Percentiles rank a stretch among this genome's conserved stretches.
These are phyloP conservation scores for Petromus typicus DNA, from an alignment of 2,113 vertebrate genomes.

Conservation along the genomic window DNA sequence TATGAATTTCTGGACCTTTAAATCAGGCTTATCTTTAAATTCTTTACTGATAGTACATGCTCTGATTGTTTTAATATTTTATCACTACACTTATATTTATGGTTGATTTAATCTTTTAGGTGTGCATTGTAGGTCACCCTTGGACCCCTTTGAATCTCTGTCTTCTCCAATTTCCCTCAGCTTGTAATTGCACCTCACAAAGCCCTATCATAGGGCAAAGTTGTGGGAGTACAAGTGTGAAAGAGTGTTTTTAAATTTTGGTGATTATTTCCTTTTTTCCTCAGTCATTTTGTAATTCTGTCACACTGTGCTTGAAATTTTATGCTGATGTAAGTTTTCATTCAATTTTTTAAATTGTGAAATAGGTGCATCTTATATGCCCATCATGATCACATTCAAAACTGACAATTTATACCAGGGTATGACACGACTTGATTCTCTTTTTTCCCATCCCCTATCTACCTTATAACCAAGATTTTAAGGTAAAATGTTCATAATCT, in stretches of 20 bases:
- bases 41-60: neutral
- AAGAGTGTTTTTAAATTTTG: neutral
- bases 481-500: slow-evolving; percentile 11
- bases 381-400: too few species aligned
- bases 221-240: neutral
- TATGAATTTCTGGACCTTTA: neutral
- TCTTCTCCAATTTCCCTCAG: neutral
- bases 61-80: neutral
- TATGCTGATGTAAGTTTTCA: neutral
- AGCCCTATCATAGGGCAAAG: neutral
- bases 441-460: too few species aligned
- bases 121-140: neutral
- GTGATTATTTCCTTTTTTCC: neutral
- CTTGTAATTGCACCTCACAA: neutral
- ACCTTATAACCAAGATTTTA: too few species aligned
- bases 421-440: too few species aligned
- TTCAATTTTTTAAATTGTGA: too few species aligned
- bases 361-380: too few species aligned
- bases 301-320: neutral
- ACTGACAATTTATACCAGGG: too few species aligned
- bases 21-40: slow-evolving; percentile 16
- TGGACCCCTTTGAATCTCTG: neutral
- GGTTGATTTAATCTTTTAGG: neutral
- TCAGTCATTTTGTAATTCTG: neutral
- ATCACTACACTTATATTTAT: neutral